Conservation (phyloP, 2,113 vertebrate species). For the Tylochromis polylepis region DNA sequence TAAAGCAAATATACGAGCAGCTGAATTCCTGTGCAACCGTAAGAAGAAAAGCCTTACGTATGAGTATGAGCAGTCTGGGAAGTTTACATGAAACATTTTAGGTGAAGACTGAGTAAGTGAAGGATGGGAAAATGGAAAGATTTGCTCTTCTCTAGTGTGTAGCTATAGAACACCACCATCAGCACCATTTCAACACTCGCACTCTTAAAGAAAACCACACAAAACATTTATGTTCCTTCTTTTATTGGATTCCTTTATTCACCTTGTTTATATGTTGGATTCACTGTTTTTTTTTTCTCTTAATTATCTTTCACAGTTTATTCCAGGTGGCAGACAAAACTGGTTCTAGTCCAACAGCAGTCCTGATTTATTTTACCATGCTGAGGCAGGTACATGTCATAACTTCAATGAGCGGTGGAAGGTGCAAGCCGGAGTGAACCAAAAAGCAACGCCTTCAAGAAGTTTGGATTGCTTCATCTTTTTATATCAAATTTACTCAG, state of each 20-base stretch:
- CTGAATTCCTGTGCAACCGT: not conserved
- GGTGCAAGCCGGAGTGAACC: not conserved
- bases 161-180: not conserved
- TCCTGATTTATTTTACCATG: conserved; percentile 34
- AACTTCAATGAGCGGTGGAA: not conserved
- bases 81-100: not conserved
- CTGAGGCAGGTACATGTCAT: conserved; percentile 27
- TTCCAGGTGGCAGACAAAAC: conserved; percentile 3
- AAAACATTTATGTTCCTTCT: not conserved
- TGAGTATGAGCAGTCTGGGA: not conserved
- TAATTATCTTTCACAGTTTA: conserved; percentile 3
- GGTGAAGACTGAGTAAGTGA: not conserved
- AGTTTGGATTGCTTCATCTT: not conserved
- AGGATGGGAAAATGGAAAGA: not conserved
- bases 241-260: conserved; percentile 45
- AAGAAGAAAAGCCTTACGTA: not conserved
- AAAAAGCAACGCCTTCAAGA: not conserved
- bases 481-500: conserved; percentile 1
- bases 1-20: not conserved
- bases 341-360: not conserved
- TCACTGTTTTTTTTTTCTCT: not conserved
- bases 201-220: not conserved
- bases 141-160: not conserved
- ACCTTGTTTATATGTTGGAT: not conserved
- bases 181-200: not conserved